phyloP scores from a whole-genome alignment of 2,888 invertebrate genomes.

The Erynnis tages region DNA sequence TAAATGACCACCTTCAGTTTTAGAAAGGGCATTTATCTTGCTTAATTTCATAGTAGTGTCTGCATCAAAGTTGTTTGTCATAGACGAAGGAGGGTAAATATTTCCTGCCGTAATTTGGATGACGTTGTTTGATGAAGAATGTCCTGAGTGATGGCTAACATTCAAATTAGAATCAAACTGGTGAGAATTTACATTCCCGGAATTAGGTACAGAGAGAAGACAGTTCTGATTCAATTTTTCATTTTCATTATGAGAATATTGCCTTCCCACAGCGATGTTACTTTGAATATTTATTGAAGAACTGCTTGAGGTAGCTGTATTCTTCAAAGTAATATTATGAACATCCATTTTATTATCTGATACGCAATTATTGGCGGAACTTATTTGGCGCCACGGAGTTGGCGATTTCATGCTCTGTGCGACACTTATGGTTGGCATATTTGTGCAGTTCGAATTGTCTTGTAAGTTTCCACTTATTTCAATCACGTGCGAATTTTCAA shows the following conservation, averaged over 20 bases:
- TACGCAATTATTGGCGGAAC: conserved; percentile 44
- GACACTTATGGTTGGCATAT: conserved; percentile 71
- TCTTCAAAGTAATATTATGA: conserved; percentile 61
- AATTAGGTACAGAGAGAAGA: conserved; percentile 57
- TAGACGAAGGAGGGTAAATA: conserved; percentile 66
- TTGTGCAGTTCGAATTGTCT: conserved; percentile 57
- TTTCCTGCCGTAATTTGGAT: conserved; percentile 76
- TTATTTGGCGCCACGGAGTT: conserved; percentile 72
- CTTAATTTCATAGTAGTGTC: conserved; percentile 74
- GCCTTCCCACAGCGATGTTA: conserved; percentile 48
- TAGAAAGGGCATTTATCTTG: conserved; percentile 73
- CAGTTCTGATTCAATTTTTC: conserved; percentile 68
- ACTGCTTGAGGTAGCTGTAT: conserved; percentile 49
- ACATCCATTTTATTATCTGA: conserved; percentile 63
- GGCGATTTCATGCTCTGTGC: conserved; percentile 73
- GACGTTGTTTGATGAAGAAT: conserved; percentile 67
- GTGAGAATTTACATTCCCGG: conserved; percentile 59
- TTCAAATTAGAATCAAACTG: conserved; percentile 65
- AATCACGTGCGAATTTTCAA: conserved; percentile 72
- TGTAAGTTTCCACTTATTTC: conserved; percentile 75
- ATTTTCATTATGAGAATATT: conserved; percentile 54
- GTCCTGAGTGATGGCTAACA: conserved; percentile 65
- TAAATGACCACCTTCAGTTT: conserved; percentile 71
- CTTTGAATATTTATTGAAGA: conserved; percentile 59
- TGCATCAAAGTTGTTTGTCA: conserved; percentile 69